These are phyloP conservation scores for Eristalinus sepulchralis DNA, from an alignment of 2,888 invertebrate species.

Conservation along the genomic window DNA sequence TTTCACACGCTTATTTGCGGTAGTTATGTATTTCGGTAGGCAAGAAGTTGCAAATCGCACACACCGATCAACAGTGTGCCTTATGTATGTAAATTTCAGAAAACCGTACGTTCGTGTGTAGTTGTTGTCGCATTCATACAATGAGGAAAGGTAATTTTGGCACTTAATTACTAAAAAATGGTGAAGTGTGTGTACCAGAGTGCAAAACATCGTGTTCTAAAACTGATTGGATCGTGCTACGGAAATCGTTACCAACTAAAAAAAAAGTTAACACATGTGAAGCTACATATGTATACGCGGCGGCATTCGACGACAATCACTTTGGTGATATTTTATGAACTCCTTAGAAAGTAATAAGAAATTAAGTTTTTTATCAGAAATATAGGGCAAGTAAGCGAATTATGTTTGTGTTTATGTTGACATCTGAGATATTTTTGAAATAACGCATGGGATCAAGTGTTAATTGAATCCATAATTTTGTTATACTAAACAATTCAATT, in stretches of 20 bases:
- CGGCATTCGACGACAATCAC: neutral
- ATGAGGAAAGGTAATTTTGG: neutral
- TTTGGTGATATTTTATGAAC: neutral
- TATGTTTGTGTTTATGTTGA: neutral
- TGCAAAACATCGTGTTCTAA: neutral
- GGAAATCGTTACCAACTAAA: neutral
- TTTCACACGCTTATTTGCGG: slow-evolving; percentile 48
- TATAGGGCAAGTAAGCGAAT: no score
- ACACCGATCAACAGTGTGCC: slow-evolving; percentile 21
- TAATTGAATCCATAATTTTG: no score
- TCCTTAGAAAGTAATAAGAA: neutral
- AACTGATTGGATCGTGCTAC: neutral
- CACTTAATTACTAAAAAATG: neutral
- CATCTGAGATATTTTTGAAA: no score
- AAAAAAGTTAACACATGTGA: no score
- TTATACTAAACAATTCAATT: no score
- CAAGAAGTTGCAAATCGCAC: slow-evolving; percentile 36
- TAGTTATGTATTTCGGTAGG: neutral
- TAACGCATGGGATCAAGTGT: no score
- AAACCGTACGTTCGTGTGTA: neutral
- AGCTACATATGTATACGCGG: neutral
- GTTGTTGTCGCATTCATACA: neutral
- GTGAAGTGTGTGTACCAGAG: neutral
- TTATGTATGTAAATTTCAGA: neutral
- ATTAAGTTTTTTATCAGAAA: neutral